A percentile compares a stretch with the other conserved stretches of the same genome.
These are phyloP conservation scores for Ophioninae sp. DNA, from an alignment of 2,888 invertebrate genomes.

Conservation along the genomic window DNA sequence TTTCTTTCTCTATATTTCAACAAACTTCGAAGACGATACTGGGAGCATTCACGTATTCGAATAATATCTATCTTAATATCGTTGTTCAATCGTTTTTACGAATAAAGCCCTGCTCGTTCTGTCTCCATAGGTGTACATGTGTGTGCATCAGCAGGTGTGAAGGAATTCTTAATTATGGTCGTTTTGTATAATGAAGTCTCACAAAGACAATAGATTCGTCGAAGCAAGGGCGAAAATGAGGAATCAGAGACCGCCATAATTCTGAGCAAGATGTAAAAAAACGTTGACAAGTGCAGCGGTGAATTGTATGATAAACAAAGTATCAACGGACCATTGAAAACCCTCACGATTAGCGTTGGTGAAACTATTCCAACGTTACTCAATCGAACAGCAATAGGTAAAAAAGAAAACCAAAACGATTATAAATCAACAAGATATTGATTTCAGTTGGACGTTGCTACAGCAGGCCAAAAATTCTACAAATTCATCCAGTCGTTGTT, in stretches of 20 bases:
- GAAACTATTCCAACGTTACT: background rate
- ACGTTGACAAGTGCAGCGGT: conserved; percentile 23
- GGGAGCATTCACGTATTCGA: conserved; percentile 36
- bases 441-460: conserved; percentile 15
- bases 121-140: background rate
- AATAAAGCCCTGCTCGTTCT: conserved; percentile 32
- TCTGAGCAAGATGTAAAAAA: conserved; percentile 15
- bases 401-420: background rate
- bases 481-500: conserved; percentile 7
- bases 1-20: conserved; percentile 22
- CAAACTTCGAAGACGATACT: conserved; percentile 34
- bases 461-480: conserved; percentile 8
- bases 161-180: conserved; percentile 3
- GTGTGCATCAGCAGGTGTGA: conserved; percentile 27
- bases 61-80: conserved; percentile 44
- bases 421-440: conserved; percentile 12
- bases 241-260: conserved; percentile 12
- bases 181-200: conserved; percentile 18
- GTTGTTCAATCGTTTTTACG: conserved; percentile 43
- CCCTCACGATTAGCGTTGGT: conserved; percentile 14
- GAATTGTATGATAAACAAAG: conserved; percentile 27
- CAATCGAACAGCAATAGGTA: conserved; percentile 7
- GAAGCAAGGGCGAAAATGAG: conserved; percentile 8
- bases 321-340: conserved; percentile 47
- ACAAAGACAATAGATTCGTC: conserved; percentile 10